Evolutionary conservation across 2,888 invertebrate genomes (phyloP), one percentile per base, ranked within the genome.

Genomic region (Melieria crassipennis): DNA sequence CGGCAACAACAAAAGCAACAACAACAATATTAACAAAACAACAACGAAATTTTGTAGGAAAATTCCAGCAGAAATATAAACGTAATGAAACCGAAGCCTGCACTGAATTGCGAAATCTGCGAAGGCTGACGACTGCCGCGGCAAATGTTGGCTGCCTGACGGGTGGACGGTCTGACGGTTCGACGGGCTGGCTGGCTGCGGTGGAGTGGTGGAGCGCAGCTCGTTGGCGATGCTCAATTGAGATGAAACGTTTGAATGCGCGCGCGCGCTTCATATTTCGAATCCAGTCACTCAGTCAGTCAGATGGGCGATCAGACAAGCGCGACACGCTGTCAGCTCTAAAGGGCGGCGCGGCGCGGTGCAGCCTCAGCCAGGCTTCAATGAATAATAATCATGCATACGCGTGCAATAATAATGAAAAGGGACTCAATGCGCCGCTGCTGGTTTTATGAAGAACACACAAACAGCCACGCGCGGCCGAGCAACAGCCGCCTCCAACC

Each of bases 161-260:
- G 16, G 56, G 16, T n/a, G 1, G 56, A 57, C 7, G 7, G 57
- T 42, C 57, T 57, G 7, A 7, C 58, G 30, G 9, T 30, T 30
- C 42, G 5, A 1, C 9, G 4, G 42, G 45, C 42, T 52, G n/a
- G 11, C 48, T 56, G 55, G 2, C 9, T 16, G 47, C 66, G 42
- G n/a, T 11, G 42, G 13, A 47, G 16, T 52, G 42, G 7, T 30
- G 30, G 30, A 30, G 30, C 42, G 50, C n/a, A 60, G 4, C 5
- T 56, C 42, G 16, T 10, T 5, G 9, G 11, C 16, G 69, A 46
- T 52, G 64, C 64, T 63, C 65, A 46, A 55, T 69, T 69, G 64
- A 52, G 61, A 60, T 60, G 60, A 67, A 58, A 60, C 16, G 48
- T 61, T 67, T 60, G 13, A 60, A 48, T 67, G 67, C 60, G 58